phyloP scores from a whole-genome alignment of 2,888 invertebrate species.

The Brachyptera putata region DNA sequence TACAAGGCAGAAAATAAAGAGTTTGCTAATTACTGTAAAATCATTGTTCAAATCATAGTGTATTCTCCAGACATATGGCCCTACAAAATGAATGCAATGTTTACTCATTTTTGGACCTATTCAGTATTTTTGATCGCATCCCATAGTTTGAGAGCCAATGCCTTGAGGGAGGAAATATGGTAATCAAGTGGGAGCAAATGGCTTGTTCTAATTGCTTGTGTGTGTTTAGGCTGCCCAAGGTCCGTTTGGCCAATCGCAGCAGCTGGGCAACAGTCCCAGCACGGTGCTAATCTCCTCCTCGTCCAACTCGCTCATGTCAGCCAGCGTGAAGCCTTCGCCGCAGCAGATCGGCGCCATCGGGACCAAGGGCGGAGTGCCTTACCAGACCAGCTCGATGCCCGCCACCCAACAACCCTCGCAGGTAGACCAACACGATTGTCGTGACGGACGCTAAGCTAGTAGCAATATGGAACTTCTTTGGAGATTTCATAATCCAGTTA shows the following conservation, averaged over 20 bases:
- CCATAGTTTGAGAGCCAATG: too few species aligned
- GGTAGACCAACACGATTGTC: constrained; percentile 36
- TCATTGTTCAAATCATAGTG: too few species aligned
- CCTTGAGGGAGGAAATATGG: too few species aligned
- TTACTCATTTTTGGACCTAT: too few species aligned
- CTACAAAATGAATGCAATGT: too few species aligned
- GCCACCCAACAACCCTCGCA: constrained; percentile 53
- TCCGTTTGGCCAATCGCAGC: constrained; percentile 75
- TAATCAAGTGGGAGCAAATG: too few species aligned
- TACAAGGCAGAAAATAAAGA: too few species aligned
- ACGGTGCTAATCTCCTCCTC: constrained; percentile 85
- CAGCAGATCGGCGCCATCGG: constrained; percentile 77
- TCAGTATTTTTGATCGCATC: too few species aligned
- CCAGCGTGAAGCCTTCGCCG: constrained; percentile 73
- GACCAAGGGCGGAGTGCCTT: constrained; percentile 54
- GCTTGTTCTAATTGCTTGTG: background rate
- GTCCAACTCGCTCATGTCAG: constrained; percentile 84
- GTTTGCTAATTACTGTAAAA: too few species aligned
- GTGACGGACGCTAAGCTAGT: too few species aligned
- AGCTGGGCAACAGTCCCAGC: constrained; percentile 74
- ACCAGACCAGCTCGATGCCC: constrained; percentile 44
- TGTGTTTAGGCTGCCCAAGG: constrained; percentile 38
- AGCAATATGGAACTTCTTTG: background rate
- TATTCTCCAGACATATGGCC: too few species aligned
- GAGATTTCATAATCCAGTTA: background rate